Evolutionary conservation across 2,888 invertebrate species (phyloP).

Genomic region (Allacma fusca): DNA sequence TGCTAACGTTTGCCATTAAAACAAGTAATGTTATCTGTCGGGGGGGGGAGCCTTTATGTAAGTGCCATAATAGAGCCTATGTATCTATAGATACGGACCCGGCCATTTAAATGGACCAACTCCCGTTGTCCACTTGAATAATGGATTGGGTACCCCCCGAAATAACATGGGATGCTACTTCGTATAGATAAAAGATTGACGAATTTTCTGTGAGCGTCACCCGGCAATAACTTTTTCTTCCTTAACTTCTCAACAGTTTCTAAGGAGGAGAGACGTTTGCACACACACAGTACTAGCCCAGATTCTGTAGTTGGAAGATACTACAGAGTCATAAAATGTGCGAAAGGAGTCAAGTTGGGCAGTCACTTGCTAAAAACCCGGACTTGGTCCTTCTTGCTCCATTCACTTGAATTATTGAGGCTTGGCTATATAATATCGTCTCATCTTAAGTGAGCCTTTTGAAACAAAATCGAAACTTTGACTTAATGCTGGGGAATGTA

Average conservation of each 20-base stretch:
- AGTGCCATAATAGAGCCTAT: no score
- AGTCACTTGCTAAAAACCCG: background rate
- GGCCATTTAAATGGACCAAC: background rate
- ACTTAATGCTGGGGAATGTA: background rate
- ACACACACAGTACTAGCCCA: no score
- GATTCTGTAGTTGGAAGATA: no score
- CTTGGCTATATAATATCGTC: background rate
- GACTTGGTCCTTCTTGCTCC: background rate
- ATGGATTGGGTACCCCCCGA: background rate
- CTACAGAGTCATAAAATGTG: background rate
- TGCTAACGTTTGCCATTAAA: slow-evolving; percentile 1
- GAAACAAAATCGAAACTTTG: slow-evolving; percentile 13
- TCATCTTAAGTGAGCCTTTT: slow-evolving; percentile 15
- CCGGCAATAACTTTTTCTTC: slow-evolving; percentile 16
- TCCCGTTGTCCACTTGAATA: background rate
- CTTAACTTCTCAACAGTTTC: slow-evolving; percentile 4
- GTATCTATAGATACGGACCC: background rate
- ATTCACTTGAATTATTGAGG: slow-evolving; percentile 19
- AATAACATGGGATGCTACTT: background rate
- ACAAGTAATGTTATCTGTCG: slow-evolving; percentile 11
- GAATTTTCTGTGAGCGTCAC: slow-evolving; percentile 23
- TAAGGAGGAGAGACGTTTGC: no score
- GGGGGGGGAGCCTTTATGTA: no score
- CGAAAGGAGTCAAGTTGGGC: background rate
- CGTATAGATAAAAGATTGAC: slow-evolving; percentile 21